Evolutionary conservation across 2,797 vertebrate species (phyloP).

Genomic region (Neostethus bicornis): DNA sequence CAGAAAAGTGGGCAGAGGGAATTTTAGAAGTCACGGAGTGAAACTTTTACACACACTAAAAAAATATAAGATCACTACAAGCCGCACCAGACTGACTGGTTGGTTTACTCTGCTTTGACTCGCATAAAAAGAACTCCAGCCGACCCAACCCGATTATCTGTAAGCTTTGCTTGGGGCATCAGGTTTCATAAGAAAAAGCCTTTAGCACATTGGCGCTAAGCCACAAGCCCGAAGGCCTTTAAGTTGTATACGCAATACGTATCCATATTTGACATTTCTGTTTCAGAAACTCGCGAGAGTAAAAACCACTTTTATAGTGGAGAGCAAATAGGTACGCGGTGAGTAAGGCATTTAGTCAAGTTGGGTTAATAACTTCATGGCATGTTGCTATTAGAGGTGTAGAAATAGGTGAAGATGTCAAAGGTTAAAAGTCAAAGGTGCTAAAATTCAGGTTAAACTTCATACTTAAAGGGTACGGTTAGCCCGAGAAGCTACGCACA

Average conservation of each 20-base stretch:
- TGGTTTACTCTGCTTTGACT: slow-evolving; percentile 47
- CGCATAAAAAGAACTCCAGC: slow-evolving; percentile 28
- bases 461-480: slow-evolving; percentile 22
- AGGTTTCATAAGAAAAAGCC: slow-evolving; percentile 71
- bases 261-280: slow-evolving; percentile 31
- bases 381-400: slow-evolving; percentile 3
- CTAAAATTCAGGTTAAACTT: slow-evolving; percentile 25
- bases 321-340: not conserved
- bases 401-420: slow-evolving; percentile 23
- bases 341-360: slow-evolving; percentile 40
- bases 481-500: slow-evolving; percentile 6
- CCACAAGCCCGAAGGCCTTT: slow-evolving; percentile 36
- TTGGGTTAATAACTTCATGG: slow-evolving; percentile 18
- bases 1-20: not conserved
- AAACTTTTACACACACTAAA: slow-evolving; percentile 18
- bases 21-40: slow-evolving; percentile 27
- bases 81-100: slow-evolving; percentile 66
- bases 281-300: slow-evolving; percentile 15
- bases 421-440: slow-evolving; percentile 36
- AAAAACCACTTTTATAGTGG: slow-evolving; percentile 13
- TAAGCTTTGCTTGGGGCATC: slow-evolving; percentile 64
- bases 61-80: slow-evolving; percentile 43
- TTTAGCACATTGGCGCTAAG: slow-evolving; percentile 58
- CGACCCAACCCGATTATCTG: slow-evolving; percentile 58
- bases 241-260: slow-evolving; percentile 22